Conservation (phyloP, 2,888 invertebrate species). For the Trypoxylon attenuatum region DNA sequence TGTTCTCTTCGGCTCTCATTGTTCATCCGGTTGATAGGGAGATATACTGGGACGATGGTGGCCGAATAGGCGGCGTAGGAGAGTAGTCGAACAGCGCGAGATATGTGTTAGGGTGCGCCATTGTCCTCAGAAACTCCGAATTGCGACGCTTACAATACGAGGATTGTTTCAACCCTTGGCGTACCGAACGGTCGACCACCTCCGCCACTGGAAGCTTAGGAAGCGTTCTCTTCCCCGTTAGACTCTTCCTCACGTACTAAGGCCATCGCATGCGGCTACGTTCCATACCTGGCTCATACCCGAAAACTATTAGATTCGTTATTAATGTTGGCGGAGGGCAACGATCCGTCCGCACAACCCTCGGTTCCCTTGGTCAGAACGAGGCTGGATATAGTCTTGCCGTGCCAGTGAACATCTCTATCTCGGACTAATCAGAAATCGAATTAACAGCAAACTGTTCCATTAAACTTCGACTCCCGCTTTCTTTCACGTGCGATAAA, state of each 20-base stretch:
- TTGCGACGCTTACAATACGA: slow-evolving; percentile 70
- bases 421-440: too few species aligned
- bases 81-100: slow-evolving; percentile 56
- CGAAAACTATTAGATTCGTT: slow-evolving; percentile 68
- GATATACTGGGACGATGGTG: slow-evolving; percentile 35
- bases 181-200: slow-evolving; percentile 56
- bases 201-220: too few species aligned
- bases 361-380: slow-evolving; percentile 6
- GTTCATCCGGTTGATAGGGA: slow-evolving; percentile 65
- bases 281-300: slow-evolving; percentile 10
- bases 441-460: too few species aligned
- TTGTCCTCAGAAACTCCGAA: slow-evolving; percentile 66
- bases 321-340: slow-evolving; percentile 59
- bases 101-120: slow-evolving; percentile 64
- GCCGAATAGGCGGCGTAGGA: slow-evolving; percentile 14
- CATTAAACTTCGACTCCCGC: too few species aligned
- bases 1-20: slow-evolving; percentile 59
- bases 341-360: slow-evolving; percentile 11
- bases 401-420: too few species aligned
- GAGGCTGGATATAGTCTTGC: slow-evolving; percentile 46
- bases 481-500: too few species aligned
- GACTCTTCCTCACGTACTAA: not conserved
- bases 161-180: slow-evolving; percentile 70
- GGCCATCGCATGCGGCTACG: not conserved
- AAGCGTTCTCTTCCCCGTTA: too few species aligned